phyloP scores from a whole-genome alignment of 2,113 vertebrate species.

The Melanotaenia duboulayi region DNA sequence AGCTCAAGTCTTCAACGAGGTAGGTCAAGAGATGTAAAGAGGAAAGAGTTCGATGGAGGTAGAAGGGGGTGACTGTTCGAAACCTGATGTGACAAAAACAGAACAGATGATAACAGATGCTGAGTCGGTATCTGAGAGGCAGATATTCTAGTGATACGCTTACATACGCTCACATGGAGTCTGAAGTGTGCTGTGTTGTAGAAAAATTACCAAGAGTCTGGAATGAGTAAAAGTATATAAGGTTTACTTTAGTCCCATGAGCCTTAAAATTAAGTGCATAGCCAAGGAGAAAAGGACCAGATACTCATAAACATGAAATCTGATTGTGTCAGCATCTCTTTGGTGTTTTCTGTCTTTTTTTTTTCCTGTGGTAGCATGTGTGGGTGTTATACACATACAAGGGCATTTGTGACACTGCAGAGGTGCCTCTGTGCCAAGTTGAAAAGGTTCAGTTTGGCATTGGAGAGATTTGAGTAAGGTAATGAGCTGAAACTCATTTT shows the following conservation, averaged over 20 bases:
- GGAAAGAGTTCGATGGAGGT: conserved; percentile 7
- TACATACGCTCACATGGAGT: conserved; percentile 1
- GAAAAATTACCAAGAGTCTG: too few relatives aligned
- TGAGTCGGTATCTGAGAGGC: conserved; percentile 17
- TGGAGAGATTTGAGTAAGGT: conserved; percentile 18
- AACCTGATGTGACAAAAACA: conserved; percentile 13
- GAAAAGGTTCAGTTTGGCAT: conserved; percentile 49
- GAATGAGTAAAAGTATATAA: too few relatives aligned
- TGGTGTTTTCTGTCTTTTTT: neutral
- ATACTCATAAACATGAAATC: conserved; percentile 39
- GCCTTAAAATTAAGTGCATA: conserved; percentile 21
- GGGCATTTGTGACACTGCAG: conserved; percentile 45
- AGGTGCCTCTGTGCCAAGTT: conserved; percentile 19
- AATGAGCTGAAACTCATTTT: conserved; percentile 42
- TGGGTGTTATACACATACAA: conserved; percentile 2
- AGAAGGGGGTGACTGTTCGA: neutral
- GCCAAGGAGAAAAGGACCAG: conserved; percentile 34
- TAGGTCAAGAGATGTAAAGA: conserved; percentile 2
- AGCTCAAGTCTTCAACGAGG: conserved; percentile 11
- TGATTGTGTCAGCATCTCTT: conserved; percentile 65
- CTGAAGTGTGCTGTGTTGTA: conserved; percentile 64
- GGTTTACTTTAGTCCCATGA: conserved; percentile 24
- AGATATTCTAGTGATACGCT: neutral
- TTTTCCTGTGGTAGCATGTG: conserved; percentile 14
- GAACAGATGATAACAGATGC: conserved; percentile 7